A percentile compares a stretch with the other conserved stretches of the same genome.
Evolutionary conservation across 2,888 invertebrate genomes (phyloP).

Genomic region (Cantharis nigra): DNA sequence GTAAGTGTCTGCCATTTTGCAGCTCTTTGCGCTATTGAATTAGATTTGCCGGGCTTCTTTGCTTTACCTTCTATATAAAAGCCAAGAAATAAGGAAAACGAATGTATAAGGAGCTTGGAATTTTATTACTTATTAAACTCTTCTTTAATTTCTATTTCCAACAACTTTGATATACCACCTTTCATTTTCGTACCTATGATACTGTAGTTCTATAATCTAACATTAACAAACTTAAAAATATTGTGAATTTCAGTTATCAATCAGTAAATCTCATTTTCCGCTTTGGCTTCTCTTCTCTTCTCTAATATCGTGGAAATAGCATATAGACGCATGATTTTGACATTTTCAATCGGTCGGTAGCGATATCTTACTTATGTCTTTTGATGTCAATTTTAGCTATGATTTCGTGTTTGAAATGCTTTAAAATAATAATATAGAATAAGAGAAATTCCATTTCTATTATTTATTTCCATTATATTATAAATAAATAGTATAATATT

Average conservation of each 20-base stretch:
- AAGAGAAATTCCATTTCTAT: not conserved
- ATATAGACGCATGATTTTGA: conserved; percentile 17
- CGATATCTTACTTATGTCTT: not conserved
- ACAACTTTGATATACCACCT: no score
- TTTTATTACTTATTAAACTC: not conserved
- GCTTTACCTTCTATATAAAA: conserved; percentile 10
- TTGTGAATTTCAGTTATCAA: conserved; percentile 13
- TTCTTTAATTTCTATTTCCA: not conserved
- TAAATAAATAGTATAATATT: no score
- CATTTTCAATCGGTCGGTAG: conserved; percentile 15
- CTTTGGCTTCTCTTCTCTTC: conserved; percentile 18
- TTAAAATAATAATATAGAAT: not conserved
- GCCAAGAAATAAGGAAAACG: not conserved
- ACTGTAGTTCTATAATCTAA: no score
- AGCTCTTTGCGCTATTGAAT: conserved; percentile 13
- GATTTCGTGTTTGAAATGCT: not conserved
- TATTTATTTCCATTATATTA: no score
- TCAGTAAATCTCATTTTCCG: conserved; percentile 28
- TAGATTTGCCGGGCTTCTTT: conserved; percentile 1
- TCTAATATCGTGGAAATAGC: conserved; percentile 10
- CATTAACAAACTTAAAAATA: conserved; percentile 7
- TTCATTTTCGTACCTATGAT: no score
- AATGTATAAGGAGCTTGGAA: not conserved
- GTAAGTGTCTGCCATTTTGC: conserved; percentile 11
- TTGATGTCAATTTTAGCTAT: not conserved